Conservation (phyloP, 1,140 invertebrate genomes). For the Pogonomyrmex barbatus region DNA sequence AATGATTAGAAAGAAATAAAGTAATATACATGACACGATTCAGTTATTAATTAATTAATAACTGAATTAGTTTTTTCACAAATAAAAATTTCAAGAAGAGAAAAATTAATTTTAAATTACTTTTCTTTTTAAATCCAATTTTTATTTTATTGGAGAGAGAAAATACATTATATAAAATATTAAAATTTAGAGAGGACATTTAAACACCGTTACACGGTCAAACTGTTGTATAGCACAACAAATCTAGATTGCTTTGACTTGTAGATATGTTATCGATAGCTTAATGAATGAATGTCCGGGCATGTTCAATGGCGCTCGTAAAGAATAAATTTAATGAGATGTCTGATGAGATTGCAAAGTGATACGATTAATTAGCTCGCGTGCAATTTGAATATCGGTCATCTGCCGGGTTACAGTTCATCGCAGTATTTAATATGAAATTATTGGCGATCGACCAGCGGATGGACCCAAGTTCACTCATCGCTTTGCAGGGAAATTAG, state of each 20-base stretch:
- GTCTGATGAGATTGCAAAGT: not conserved
- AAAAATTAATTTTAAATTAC: too few relatives aligned
- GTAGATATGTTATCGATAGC: constrained; percentile 16
- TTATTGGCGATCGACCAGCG: constrained; percentile 21
- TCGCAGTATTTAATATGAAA: constrained; percentile 36
- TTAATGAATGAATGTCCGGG: constrained; percentile 4
- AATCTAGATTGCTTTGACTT: constrained; percentile 9
- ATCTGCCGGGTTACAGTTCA: constrained; percentile 29
- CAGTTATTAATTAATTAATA: constrained; percentile 17
- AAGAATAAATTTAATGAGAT: constrained; percentile 61
- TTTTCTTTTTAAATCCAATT: not conserved
- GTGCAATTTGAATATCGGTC: constrained; percentile 53
- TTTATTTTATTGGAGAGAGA: constrained; percentile 8
- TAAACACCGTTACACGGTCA: not conserved
- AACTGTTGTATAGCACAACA: not conserved
- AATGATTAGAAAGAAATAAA: not conserved
- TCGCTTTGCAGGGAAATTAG: constrained; percentile 27
- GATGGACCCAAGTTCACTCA: not conserved
- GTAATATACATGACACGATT: not conserved
- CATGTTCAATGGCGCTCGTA: not conserved
- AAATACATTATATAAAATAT: not conserved
- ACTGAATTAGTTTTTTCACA: not conserved
- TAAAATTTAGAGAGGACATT: not conserved
- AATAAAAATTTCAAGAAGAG: not conserved
- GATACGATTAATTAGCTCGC: constrained; percentile 62